These are phyloP conservation scores for Nomada lathburiana DNA, from an alignment of 2,888 invertebrate genomes.

Conservation along the genomic window DNA sequence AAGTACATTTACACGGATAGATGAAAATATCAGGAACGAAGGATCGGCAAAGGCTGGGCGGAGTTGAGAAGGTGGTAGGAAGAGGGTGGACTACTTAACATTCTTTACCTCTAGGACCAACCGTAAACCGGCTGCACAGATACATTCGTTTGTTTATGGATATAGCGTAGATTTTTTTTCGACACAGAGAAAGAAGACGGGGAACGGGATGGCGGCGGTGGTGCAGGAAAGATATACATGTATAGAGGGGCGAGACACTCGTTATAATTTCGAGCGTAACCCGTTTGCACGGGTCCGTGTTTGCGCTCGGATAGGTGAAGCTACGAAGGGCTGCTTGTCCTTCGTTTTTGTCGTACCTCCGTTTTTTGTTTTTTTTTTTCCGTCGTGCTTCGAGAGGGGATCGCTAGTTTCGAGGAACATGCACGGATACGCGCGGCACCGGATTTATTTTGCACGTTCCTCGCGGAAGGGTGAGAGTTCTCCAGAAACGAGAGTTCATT, in stretches of 20 bases:
- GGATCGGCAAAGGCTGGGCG: constrained; percentile 50
- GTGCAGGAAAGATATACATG: constrained; percentile 1
- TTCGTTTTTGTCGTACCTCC: constrained; percentile 43
- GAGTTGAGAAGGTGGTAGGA: constrained; percentile 38
- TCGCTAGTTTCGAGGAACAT: constrained; percentile 55
- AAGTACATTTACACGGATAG: constrained; percentile 75
- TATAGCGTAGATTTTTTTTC: constrained; percentile 57
- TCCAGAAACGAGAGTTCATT: constrained; percentile 13
- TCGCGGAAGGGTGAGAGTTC: constrained; percentile 42
- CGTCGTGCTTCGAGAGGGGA: constrained; percentile 37
- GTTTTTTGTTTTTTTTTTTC: neutral
- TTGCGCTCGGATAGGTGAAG: constrained; percentile 61
- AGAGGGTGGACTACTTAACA: constrained; percentile 66
- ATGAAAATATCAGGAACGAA: constrained; percentile 74
- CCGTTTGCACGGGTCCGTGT: constrained; percentile 62
- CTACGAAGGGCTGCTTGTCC: constrained; percentile 55
- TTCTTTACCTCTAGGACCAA: constrained; percentile 64
- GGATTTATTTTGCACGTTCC: constrained; percentile 57
- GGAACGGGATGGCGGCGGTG: neutral
- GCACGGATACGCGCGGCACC: constrained; percentile 24
- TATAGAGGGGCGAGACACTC: constrained; percentile 37
- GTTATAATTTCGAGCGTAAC: constrained; percentile 69
- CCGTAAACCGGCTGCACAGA: constrained; percentile 45
- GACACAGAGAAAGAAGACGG: constrained; percentile 1
- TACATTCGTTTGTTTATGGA: constrained; percentile 69